phyloP scores from a whole-genome alignment of 2,888 invertebrate genomes.

The Patella caerulea region DNA sequence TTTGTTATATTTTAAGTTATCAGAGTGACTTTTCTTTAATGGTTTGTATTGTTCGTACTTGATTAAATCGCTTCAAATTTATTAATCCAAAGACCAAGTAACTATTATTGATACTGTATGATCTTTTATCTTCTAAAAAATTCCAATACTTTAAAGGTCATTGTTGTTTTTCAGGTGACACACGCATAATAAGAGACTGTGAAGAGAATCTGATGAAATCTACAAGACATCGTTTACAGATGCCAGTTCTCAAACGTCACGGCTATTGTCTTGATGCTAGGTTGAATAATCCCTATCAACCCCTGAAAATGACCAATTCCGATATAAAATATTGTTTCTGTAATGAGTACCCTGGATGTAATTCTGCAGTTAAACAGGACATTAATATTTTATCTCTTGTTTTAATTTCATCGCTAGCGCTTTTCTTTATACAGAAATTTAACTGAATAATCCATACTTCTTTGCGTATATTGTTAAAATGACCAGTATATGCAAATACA shows the following conservation, averaged over 20 bases:
- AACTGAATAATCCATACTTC: no score
- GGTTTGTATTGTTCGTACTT: no score
- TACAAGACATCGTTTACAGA: constrained; percentile 61
- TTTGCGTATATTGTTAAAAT: no score
- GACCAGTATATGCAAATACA: no score
- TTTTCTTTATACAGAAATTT: neutral
- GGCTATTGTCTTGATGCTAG: constrained; percentile 68
- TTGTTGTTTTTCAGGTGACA: constrained; percentile 57
- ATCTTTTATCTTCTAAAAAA: no score
- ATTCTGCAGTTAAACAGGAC: constrained; percentile 30
- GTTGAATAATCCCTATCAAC: constrained; percentile 65
- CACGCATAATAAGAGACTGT: constrained; percentile 67
- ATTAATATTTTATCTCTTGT: neutral
- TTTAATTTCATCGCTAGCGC: neutral
- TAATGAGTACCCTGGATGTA: constrained; percentile 71
- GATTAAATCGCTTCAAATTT: no score
- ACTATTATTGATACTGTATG: no score
- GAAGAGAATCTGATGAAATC: constrained; percentile 61
- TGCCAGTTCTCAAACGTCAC: constrained; percentile 69
- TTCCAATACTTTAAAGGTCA: neutral
- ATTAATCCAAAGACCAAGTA: no score
- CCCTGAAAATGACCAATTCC: constrained; percentile 47
- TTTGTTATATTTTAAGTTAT: no score
- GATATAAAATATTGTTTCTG: constrained; percentile 69
- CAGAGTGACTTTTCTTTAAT: no score